Evolutionary conservation across 2,113 vertebrate genomes (phyloP).

Genomic region (Ibidorhyncha struthersii): DNA sequence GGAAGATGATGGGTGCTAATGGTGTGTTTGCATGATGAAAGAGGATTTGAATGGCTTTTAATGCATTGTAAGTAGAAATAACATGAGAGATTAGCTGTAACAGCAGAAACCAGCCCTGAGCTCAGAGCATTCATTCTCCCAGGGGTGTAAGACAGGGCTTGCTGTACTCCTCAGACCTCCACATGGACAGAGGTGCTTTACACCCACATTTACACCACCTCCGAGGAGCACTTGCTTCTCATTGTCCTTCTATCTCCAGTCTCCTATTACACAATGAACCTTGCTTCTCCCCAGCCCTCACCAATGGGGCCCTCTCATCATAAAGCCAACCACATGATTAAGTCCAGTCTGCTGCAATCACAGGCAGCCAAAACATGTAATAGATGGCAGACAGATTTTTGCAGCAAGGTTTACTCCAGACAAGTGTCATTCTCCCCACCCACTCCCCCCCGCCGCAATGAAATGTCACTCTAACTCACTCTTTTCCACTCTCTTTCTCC

Average conservation of each 20-base stretch:
- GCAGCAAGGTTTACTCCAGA: neutral
- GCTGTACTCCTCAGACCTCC: neutral
- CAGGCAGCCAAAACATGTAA: neutral
- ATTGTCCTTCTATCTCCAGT: neutral
- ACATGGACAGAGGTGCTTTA: neutral
- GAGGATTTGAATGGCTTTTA: neutral
- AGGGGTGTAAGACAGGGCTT: neutral
- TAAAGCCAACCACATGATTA: neutral
- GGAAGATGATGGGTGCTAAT: neutral
- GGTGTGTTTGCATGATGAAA: neutral
- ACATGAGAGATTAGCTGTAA: neutral
- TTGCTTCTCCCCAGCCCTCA: neutral
- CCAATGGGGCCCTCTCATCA: neutral
- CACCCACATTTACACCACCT: neutral
- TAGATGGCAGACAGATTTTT: neutral
- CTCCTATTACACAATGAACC: neutral
- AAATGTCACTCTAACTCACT: neutral
- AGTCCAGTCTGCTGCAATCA: neutral
- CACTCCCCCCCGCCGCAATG: fast-evolving
- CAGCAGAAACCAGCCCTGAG: neutral
- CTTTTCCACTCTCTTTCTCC: neutral
- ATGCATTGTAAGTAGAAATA: neutral
- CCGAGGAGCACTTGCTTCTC: neutral
- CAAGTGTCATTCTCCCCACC: neutral
- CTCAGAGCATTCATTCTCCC: neutral